Percentiles rank a stretch among this genome's conserved stretches.
phyloP scores from a whole-genome alignment of 2,113 vertebrate species.

The Cottus gobio region DNA sequence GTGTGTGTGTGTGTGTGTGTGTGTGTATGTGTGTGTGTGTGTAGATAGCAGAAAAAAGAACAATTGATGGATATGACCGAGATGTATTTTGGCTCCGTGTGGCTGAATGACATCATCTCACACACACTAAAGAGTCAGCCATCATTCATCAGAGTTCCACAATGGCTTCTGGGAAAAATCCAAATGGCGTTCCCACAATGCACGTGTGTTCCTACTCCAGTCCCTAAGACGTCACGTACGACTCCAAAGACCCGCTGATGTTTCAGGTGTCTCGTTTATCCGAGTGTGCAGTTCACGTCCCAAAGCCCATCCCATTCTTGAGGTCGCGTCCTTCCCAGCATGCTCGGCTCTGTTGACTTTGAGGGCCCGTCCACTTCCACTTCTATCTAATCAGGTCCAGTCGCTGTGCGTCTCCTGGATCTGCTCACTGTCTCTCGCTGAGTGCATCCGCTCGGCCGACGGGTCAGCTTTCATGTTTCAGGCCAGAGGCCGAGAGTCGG shows the following conservation, averaged over 20 bases:
- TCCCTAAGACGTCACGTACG: background rate
- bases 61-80: slow-evolving; percentile 80
- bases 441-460: background rate
- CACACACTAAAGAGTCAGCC: slow-evolving; percentile 53
- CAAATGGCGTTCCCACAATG: slow-evolving; percentile 2
- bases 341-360: slow-evolving; percentile 67
- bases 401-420: slow-evolving; percentile 7
- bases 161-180: slow-evolving; percentile 51
- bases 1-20: slow-evolving; percentile 22
- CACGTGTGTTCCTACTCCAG: background rate
- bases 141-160: slow-evolving; percentile 54
- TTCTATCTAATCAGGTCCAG: slow-evolving; percentile 55
- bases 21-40: slow-evolving; percentile 47
- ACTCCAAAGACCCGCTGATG: background rate
- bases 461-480: background rate
- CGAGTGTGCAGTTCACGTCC: slow-evolving; percentile 24
- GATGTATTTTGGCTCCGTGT: slow-evolving; percentile 76
- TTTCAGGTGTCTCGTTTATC: slow-evolving; percentile 10
- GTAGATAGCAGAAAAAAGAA: slow-evolving; percentile 65
- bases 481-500: too few species aligned
- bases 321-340: slow-evolving; percentile 52
- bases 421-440: slow-evolving; percentile 40
- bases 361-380: slow-evolving; percentile 59
- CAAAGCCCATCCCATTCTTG: slow-evolving; percentile 35
- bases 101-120: slow-evolving; percentile 72